Evolutionary conservation across 2,797 vertebrate genomes (phyloP), one percentile per base, ranked within the genome.

Genomic region (Phyllotis vaccarum): DNA sequence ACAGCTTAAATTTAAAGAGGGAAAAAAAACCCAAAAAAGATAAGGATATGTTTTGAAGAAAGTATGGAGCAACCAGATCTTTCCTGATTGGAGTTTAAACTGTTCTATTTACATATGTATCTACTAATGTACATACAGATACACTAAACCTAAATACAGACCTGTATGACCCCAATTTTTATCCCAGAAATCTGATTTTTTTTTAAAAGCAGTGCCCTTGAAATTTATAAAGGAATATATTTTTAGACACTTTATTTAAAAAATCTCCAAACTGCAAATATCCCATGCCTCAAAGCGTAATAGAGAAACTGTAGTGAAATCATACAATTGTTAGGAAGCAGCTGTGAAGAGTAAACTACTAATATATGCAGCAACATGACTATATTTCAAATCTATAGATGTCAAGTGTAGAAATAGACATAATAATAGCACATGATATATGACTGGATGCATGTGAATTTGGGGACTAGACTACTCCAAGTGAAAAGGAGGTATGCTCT

Each of bases 1-100:
- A 91, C 79, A 64, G 70, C 22, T 95, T 92, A 87, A 78, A 22
- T 68, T 86, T 58, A 80, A n/a, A 46, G 68, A 31, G 74, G 58
- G 49, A 31, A 14, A 43, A 31, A n/a, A n/a, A n/a, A n/a, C n/a
- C n/a, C n/a, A n/a, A n/a, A n/a, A 91, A 52, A 5, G 37, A 92
- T 74, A 87, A 76, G 16, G 75, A 46, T 60, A 89, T 52, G 3
- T 82, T 94, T 75, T 86, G 56, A 95, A 83, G n/a, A 89, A 90
- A 89, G 1, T 52, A 31, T 83, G 34, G 62, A 87, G 7, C 17
- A 83, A 52, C 70, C 34, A 76, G 46, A 86, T 80, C 21, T 75
- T 74, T 96, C 34, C 78, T 64, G 21, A 60, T 85, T 46, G n/a
- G 54, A 54, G 66, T 75, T 93, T 89, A 95, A 76, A 72, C 22